phyloP scores from a whole-genome alignment of 2,888 invertebrate species.

The Polydrusus tereticollis region DNA sequence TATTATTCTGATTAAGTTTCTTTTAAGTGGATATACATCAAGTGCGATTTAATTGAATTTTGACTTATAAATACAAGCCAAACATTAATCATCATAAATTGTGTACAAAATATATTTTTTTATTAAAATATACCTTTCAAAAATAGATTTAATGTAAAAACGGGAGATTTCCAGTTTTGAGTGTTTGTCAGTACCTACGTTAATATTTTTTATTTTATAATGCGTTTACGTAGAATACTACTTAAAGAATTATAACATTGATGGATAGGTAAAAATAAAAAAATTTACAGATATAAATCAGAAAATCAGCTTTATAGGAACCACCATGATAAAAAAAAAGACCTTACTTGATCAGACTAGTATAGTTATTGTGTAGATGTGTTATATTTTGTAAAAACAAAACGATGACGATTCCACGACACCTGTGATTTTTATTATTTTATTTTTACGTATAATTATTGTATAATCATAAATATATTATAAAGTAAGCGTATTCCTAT shows the following conservation, averaged over 20 bases:
- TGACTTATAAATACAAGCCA: slow-evolving; percentile 11
- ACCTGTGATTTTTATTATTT: slow-evolving; percentile 70
- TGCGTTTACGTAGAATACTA: no score
- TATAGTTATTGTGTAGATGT: slow-evolving; percentile 64
- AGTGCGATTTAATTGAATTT: slow-evolving; percentile 11
- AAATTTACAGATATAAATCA: no score
- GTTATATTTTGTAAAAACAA: slow-evolving; percentile 67
- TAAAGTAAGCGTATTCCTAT: slow-evolving; percentile 62
- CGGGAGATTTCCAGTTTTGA: slow-evolving; percentile 51
- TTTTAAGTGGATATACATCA: not conserved
- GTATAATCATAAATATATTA: slow-evolving; percentile 62
- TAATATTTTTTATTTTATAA: not conserved
- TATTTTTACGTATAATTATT: slow-evolving; percentile 64
- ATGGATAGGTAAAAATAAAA: no score
- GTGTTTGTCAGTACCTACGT: not conserved
- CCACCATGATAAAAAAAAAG: not conserved
- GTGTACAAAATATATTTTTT: slow-evolving; percentile 40
- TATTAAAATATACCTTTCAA: slow-evolving; percentile 23
- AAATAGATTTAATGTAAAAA: slow-evolving; percentile 20
- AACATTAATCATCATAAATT: slow-evolving; percentile 30
- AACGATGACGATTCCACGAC: slow-evolving; percentile 68
- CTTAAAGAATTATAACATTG: no score
- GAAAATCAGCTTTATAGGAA: not conserved
- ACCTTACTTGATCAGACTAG: slow-evolving; percentile 43
- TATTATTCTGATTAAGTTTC: not conserved